Evolutionary conservation across 2,888 invertebrate genomes (phyloP).

Genomic region (Gymnosoma rotundatum): DNA sequence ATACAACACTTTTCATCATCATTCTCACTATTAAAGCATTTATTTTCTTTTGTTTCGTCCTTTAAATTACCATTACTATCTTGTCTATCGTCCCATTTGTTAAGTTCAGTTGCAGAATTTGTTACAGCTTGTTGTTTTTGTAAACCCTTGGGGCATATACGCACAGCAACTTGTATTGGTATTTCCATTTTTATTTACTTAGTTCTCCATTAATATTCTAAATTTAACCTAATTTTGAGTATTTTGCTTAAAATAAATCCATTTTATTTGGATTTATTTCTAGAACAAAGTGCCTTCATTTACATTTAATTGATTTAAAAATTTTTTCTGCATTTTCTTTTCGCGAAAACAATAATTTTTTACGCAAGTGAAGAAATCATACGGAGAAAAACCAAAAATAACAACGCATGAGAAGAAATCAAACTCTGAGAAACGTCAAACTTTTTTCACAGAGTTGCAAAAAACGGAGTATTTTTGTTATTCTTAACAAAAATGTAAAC

Average conservation of each 20-base stretch:
- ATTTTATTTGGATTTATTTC: constrained; percentile 29
- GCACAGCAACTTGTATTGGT: constrained; percentile 88
- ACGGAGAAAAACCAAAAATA: no score
- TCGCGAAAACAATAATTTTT: constrained; percentile 50
- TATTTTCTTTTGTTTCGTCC: neutral
- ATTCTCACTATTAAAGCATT: constrained; percentile 32
- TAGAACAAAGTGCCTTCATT: constrained; percentile 7
- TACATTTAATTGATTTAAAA: constrained; percentile 8
- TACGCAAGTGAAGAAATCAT: no score
- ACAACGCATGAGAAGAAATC: no score
- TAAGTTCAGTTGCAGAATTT: constrained; percentile 27
- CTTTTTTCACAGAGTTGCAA: no score
- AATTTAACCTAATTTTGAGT: constrained; percentile 1
- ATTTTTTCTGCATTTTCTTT: constrained; percentile 34
- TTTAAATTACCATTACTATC: constrained; percentile 71
- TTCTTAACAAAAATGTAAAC: no score
- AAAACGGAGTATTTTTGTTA: no score
- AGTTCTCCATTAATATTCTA: constrained; percentile 4
- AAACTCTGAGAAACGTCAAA: no score
- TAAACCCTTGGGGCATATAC: constrained; percentile 85
- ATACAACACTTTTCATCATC: constrained; percentile 74
- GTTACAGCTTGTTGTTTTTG: constrained; percentile 63
- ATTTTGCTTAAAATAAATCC: constrained; percentile 7
- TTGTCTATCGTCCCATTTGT: constrained; percentile 11
- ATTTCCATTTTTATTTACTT: constrained; percentile 85